Evolutionary conservation across 2,797 vertebrate species (phyloP).

Genomic region (Lagorchestes hirsutus): DNA sequence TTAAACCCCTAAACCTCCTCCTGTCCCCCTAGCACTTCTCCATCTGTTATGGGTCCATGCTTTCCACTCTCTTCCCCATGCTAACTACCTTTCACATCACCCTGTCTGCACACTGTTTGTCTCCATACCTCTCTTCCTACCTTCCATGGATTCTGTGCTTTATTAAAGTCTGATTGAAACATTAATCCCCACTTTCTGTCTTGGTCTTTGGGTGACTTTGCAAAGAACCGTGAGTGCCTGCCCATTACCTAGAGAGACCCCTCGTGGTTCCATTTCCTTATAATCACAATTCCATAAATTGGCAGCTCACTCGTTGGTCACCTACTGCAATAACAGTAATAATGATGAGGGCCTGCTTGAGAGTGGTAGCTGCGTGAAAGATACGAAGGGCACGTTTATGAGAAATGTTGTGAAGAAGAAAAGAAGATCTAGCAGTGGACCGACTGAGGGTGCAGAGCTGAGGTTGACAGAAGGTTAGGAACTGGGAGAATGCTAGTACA

Average conservation of each 20-base stretch:
- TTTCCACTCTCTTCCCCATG: too few relatives aligned
- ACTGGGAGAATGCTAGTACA: neutral
- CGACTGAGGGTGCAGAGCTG: neutral
- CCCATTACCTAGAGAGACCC: too few relatives aligned
- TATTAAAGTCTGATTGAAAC: neutral
- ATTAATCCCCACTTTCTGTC: neutral
- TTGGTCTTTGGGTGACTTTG: neutral
- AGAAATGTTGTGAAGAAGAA: neutral
- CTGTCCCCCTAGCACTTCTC: neutral
- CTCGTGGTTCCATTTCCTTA: neutral
- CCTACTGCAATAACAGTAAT: too few relatives aligned
- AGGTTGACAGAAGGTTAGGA: neutral
- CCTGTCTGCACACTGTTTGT: too few relatives aligned
- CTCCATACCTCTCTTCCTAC: too few relatives aligned
- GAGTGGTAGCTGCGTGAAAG: neutral
- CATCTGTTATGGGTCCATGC: neutral
- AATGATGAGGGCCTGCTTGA: neutral
- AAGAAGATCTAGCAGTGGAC: neutral
- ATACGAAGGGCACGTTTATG: neutral
- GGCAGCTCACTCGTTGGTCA: neutral
- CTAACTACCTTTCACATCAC: too few relatives aligned
- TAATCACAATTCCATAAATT: neutral
- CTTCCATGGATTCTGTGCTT: neutral
- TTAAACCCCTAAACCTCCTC: neutral
- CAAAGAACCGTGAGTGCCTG: too few relatives aligned